Evolutionary conservation across 2,888 invertebrate species (phyloP).

Genomic region (Limnephilus auricula): DNA sequence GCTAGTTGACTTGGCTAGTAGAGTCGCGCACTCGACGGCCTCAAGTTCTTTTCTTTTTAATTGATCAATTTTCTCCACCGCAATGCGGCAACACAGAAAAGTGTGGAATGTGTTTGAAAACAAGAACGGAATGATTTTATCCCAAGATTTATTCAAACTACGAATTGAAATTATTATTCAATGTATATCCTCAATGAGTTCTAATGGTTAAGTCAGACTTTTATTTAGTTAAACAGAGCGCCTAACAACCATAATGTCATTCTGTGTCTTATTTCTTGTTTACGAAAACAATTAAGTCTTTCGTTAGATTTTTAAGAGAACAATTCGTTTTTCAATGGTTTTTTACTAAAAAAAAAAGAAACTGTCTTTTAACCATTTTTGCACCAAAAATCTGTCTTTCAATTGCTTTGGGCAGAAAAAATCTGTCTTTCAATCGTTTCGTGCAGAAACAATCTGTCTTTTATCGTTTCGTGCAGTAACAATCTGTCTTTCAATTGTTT

Average conservation of each 20-base stretch:
- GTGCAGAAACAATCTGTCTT: not conserved
- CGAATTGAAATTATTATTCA: not conserved
- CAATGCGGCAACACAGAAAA: not conserved
- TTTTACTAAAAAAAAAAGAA: not conserved
- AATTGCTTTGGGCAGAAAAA: no score
- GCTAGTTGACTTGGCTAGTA: not conserved
- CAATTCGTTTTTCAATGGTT: not conserved
- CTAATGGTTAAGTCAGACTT: not conserved
- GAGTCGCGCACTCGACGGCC: not conserved
- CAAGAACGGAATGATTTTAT: no score
- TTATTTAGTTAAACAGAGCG: not conserved
- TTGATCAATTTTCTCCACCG: slow-evolving; percentile 30
- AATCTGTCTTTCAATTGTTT: not conserved
- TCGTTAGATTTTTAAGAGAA: not conserved
- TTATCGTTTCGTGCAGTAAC: not conserved
- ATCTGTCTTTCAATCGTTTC: not conserved
- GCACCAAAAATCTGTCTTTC: not conserved
- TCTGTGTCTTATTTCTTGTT: no score
- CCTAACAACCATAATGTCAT: not conserved
- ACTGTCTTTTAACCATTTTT: not conserved
- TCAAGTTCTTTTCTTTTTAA: not conserved
- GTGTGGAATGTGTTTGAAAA: not conserved
- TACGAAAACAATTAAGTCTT: no score
- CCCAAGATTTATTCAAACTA: not conserved
- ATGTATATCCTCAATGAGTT: no score